Conservation (phyloP, 2,888 invertebrate species). For the Ormyrus rosae region DNA sequence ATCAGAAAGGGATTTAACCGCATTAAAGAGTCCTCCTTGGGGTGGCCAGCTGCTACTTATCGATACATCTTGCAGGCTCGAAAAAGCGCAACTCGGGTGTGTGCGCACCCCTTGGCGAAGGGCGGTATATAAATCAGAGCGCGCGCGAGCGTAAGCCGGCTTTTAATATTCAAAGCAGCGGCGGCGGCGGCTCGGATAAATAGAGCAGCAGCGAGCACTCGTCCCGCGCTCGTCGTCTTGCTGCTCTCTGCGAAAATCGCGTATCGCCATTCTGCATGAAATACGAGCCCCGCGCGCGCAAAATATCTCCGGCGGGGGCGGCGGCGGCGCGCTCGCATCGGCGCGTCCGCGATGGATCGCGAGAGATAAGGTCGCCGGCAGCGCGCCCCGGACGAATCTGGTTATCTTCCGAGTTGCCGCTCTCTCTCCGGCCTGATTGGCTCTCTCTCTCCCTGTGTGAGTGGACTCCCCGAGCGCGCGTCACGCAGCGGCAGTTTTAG, state of each 20-base stretch:
- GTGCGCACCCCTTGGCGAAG: neutral
- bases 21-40: constrained; percentile 42
- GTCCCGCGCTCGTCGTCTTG: neutral
- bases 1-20: constrained; percentile 32
- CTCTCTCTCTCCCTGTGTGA: constrained; percentile 32
- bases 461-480: constrained; percentile 8
- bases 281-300: constrained; percentile 56
- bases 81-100: too few relatives aligned
- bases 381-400: constrained; percentile 54
- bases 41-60: constrained; percentile 49
- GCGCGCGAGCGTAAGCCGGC: constrained; percentile 53
- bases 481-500: constrained; percentile 31
- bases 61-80: constrained; percentile 36
- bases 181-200: constrained; percentile 15
- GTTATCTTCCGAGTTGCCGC: constrained; percentile 50
- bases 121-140: constrained; percentile 57
- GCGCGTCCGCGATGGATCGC: constrained; percentile 61
- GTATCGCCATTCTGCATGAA: constrained; percentile 45
- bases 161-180: constrained; percentile 52
- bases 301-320: neutral
- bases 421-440: constrained; percentile 62
- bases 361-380: constrained; percentile 59
- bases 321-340: neutral
- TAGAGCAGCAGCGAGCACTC: constrained; percentile 2
- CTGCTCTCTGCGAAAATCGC: constrained; percentile 2